phyloP scores from a whole-genome alignment of 2,797 vertebrate species.

The Alosa sapidissima region DNA sequence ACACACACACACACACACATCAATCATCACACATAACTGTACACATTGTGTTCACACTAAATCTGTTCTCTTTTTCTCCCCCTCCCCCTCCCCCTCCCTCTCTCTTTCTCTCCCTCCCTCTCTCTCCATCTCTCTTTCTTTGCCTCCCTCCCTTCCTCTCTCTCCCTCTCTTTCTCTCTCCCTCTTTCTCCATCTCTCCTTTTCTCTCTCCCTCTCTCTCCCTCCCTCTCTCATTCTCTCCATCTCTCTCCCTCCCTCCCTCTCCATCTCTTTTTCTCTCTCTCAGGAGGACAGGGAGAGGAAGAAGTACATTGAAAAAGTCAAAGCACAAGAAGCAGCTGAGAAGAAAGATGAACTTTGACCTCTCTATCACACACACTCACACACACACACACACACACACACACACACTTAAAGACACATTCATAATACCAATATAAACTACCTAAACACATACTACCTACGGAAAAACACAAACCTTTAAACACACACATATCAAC shows the following conservation, averaged over 20 bases:
- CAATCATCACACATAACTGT: neutral
- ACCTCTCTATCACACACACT: neutral
- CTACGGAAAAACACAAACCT: no score
- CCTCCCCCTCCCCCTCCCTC: no score
- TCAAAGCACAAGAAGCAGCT: constrained; percentile 40
- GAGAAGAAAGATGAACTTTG: constrained; percentile 48
- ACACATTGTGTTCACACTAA: neutral
- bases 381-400: neutral
- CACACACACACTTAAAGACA: neutral
- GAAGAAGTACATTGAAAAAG: constrained; percentile 51
- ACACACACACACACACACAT: no score
- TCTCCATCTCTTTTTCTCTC: neutral
- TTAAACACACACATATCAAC: no score
- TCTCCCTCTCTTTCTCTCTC: no score
- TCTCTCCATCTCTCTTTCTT: no score
- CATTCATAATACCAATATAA: neutral
- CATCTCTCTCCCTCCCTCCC: neutral
- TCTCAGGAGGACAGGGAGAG: constrained; percentile 50
- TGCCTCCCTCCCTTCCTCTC: no score
- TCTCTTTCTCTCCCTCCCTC: no score
- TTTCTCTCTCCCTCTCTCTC: neutral
- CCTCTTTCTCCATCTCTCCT: no score
- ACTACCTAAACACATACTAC: neutral
- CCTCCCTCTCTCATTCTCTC: neutral
- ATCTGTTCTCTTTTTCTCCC: neutral